These are phyloP conservation scores for Rhabdomys pumilio DNA, from an alignment of 2,797 vertebrate genomes.

Conservation along the genomic window DNA sequence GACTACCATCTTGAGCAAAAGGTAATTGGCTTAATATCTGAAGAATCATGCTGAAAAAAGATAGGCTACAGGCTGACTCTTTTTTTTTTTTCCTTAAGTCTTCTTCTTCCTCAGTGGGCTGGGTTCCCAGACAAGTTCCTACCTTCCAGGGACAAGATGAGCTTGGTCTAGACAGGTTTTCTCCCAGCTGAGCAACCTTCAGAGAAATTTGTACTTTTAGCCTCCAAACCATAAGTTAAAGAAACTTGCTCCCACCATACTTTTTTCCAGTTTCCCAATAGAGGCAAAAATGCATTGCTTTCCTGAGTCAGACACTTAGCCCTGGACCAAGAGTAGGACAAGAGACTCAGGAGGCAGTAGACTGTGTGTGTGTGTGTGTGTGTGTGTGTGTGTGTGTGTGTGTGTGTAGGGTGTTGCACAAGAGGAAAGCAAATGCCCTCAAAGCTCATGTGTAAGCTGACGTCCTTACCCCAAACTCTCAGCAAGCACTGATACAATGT, in stretches of 20 bases:
- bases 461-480: background rate
- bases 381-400: background rate
- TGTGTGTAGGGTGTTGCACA: background rate
- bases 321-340: background rate
- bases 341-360: background rate
- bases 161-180: background rate
- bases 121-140: background rate
- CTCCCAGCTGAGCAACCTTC: background rate
- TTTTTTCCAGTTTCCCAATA: background rate
- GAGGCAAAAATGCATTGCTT: background rate
- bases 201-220: background rate
- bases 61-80: background rate
- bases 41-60: slow-evolving; percentile 1
- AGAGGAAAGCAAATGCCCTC: background rate
- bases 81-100: background rate
- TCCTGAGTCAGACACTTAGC: background rate
- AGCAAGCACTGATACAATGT: background rate
- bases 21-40: background rate
- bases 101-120: background rate
- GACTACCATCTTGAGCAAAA: background rate
- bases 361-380: background rate
- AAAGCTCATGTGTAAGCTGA: background rate
- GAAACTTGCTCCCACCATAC: background rate
- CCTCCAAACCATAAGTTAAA: background rate
- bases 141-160: background rate